Percentiles rank a stretch among this genome's conserved stretches.
These are phyloP conservation scores for Phrixothrix hirtus DNA, from an alignment of 2,888 invertebrate genomes.

Conservation along the genomic window DNA sequence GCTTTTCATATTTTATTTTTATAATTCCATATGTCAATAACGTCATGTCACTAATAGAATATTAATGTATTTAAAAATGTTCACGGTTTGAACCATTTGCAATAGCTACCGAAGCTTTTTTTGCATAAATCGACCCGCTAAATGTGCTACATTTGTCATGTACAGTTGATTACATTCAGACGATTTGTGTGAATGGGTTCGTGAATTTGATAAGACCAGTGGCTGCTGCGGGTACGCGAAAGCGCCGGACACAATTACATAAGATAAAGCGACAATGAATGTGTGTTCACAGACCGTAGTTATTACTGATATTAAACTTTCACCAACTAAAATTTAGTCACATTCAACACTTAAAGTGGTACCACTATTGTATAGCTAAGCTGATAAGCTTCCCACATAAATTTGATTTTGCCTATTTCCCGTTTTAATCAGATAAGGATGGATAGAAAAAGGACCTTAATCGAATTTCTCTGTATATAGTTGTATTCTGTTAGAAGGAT, in stretches of 20 bases:
- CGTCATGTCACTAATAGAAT: no score
- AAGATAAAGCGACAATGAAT: constrained; percentile 53
- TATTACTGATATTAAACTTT: constrained; percentile 43
- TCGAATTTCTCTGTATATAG: neutral
- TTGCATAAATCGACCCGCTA: constrained; percentile 41
- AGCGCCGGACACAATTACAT: constrained; percentile 43
- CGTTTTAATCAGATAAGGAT: constrained; percentile 3
- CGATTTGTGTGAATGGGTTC: constrained; percentile 52
- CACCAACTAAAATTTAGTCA: constrained; percentile 32
- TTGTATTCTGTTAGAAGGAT: neutral
- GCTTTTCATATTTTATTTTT: no score
- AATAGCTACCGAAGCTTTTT: constrained; percentile 15
- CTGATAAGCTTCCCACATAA: constrained; percentile 29
- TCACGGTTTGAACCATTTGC: no score
- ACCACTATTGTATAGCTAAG: constrained; percentile 24
- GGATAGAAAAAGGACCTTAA: constrained; percentile 9
- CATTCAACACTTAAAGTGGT: constrained; percentile 30
- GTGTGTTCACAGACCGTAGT: constrained; percentile 44
- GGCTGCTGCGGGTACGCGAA: constrained; percentile 43
- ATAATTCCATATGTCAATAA: no score
- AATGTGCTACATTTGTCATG: constrained; percentile 53
- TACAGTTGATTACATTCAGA: constrained; percentile 54
- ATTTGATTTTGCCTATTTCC: constrained; percentile 22
- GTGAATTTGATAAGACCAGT: constrained; percentile 48
- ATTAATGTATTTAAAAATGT: no score